These are phyloP conservation scores for Drosophila varians DNA, from an alignment of 1,140 invertebrate genomes.

Conservation along the genomic window DNA sequence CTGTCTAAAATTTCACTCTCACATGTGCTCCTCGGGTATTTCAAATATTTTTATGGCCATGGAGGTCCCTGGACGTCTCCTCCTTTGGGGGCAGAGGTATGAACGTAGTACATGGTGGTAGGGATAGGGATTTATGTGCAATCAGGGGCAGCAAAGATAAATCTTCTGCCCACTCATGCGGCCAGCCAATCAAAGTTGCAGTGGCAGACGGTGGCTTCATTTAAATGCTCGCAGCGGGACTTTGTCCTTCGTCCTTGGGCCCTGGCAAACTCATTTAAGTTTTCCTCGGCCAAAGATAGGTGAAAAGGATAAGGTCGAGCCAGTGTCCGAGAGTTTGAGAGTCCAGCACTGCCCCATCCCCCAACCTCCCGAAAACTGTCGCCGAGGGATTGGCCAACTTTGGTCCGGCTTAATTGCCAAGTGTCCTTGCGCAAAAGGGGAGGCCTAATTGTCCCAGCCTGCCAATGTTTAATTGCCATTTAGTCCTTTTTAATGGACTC, in stretches of 20 bases:
- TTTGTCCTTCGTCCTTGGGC: background rate
- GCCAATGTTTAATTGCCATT: conserved; percentile 80
- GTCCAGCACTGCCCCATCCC: background rate
- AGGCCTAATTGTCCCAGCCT: conserved; percentile 64
- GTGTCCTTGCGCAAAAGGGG: conserved; percentile 68
- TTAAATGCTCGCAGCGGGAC: conserved; percentile 61
- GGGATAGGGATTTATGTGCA: conserved; percentile 56
- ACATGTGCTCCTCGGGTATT: conserved; percentile 41
- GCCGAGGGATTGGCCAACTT: conserved; percentile 66
- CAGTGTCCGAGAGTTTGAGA: background rate
- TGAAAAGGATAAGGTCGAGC: conserved; percentile 70
- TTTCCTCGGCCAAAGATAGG: conserved; percentile 63
- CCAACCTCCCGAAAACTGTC: conserved; percentile 45
- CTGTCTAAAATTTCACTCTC: conserved; percentile 1
- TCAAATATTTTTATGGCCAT: conserved; percentile 67
- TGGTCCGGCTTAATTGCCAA: conserved; percentile 77
- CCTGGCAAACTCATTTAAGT: conserved; percentile 73
- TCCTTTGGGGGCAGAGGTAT: conserved; percentile 29
- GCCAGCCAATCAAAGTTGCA: conserved; percentile 69
- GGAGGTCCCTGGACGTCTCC: conserved; percentile 10
- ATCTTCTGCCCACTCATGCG: conserved; percentile 56
- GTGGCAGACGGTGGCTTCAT: conserved; percentile 44
- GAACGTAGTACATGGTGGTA: conserved; percentile 3
- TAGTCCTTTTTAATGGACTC: conserved; percentile 82
- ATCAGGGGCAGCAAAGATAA: conserved; percentile 48